Evolutionary conservation across 2,888 invertebrate species (phyloP).

Genomic region (Macroteleia sp.): DNA sequence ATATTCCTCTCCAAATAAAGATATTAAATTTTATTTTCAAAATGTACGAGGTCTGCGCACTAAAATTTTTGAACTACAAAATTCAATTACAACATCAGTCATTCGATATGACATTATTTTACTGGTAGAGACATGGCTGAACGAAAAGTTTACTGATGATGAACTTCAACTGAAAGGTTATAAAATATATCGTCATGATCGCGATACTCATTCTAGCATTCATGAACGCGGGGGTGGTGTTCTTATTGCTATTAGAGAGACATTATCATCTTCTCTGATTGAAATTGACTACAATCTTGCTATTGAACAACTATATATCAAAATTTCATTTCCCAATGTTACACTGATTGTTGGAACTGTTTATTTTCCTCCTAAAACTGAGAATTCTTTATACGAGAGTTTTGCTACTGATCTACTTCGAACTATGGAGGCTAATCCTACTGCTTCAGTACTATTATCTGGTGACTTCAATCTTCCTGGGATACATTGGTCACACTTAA

Average conservation of each 20-base stretch:
- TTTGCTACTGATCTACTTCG: not conserved
- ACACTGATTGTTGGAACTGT: not conserved
- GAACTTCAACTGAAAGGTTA: not conserved
- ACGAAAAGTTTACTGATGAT: not conserved
- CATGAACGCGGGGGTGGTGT: not conserved
- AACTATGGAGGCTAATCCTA: not conserved
- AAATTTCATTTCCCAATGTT: not conserved
- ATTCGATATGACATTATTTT: not conserved
- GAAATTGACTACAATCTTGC: not conserved
- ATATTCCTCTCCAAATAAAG: not conserved
- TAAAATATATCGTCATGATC: not conserved
- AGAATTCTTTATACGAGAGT: not conserved
- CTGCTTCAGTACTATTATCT: not conserved
- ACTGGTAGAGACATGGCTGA: not conserved
- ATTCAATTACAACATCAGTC: not conserved
- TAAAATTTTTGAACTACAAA: not conserved
- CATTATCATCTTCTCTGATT: not conserved
- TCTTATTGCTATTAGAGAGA: not conserved
- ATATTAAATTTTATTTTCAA: not conserved
- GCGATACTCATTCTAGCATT: not conserved
- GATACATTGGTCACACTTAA: not conserved
- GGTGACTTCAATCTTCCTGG: not conserved
- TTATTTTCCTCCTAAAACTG: not conserved
- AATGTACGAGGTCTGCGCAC: not conserved
- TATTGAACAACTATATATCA: not conserved